Evolutionary conservation across 1,140 invertebrate species (phyloP).

Genomic region (Hycleus phaleratus): DNA sequence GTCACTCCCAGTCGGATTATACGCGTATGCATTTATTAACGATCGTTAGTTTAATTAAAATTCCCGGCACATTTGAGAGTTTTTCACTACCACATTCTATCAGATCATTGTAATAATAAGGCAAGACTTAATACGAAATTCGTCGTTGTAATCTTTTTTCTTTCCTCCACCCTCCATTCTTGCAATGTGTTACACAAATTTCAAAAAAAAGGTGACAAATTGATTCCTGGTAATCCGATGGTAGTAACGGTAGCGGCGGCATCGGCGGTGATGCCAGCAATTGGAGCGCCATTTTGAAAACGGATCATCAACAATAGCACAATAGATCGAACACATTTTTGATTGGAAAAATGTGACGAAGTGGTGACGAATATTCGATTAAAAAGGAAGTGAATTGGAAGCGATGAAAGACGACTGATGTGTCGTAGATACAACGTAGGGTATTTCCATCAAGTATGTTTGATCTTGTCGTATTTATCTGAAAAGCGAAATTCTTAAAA

Average conservation of each 20-base stretch:
- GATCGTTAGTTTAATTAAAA: too few relatives aligned
- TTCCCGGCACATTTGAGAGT: too few relatives aligned
- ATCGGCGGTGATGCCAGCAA: too few relatives aligned
- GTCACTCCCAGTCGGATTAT: too few relatives aligned
- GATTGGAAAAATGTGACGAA: conserved; percentile 8
- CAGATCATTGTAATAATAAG: too few relatives aligned
- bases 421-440: neutral
- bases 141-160: too few relatives aligned
- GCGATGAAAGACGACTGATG: conserved; percentile 21
- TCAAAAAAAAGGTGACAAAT: conserved; percentile 18
- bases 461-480: conserved; percentile 15
- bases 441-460: conserved; percentile 26
- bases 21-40: too few relatives aligned
- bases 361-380: conserved; percentile 28
- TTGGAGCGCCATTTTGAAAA: conserved; percentile 24
- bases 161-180: too few relatives aligned
- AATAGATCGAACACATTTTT: conserved; percentile 15
- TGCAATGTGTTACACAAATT: too few relatives aligned
- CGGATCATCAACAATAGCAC: conserved; percentile 24
- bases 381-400: conserved; percentile 24
- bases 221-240: conserved; percentile 17
- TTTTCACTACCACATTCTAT: too few relatives aligned
- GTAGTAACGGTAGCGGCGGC: conserved; percentile 6
- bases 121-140: too few relatives aligned
- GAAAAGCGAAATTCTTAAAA: neutral